A percentile compares a stretch with the other conserved stretches of the same genome.
Evolutionary conservation across 2,113 vertebrate genomes (phyloP).

Genomic region (Ageneiosus marmoratus): DNA sequence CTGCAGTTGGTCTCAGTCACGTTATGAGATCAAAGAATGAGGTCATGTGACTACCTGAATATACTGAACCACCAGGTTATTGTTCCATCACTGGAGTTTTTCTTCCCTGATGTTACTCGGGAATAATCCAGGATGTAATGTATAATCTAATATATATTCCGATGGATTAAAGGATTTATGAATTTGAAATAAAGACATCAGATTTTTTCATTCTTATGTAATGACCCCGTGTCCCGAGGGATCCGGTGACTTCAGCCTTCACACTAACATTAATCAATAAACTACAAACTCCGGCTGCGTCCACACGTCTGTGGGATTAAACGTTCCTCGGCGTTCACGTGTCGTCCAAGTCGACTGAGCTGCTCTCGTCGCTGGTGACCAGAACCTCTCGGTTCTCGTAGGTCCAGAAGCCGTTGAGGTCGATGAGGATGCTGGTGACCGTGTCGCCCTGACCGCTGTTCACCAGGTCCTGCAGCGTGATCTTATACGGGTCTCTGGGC

Average conservation of each 20-base stretch:
- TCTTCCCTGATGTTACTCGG: no score
- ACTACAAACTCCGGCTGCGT: neutral
- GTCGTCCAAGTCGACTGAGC: constrained; percentile 81
- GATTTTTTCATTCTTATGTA: no score
- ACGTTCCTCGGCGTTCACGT: constrained; percentile 65
- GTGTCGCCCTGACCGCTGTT: constrained; percentile 97
- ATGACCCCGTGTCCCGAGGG: neutral
- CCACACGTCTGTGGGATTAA: neutral
- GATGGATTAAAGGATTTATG: no score
- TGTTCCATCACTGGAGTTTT: no score
- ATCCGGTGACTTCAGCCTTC: neutral
- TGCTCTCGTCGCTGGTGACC: constrained; percentile 86
- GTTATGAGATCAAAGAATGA: no score
- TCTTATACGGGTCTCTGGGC: constrained; percentile 92
- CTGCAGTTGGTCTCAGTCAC: no score
- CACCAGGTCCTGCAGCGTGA: constrained; percentile 95
- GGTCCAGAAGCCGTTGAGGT: constrained; percentile 98
- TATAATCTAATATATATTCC: no score
- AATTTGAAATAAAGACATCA: no score
- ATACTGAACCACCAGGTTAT: no score
- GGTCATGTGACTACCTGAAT: no score
- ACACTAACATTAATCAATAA: neutral
- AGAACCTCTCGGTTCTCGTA: constrained; percentile 97
- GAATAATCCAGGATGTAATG: no score
- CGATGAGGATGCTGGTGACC: constrained; percentile 94